A percentile compares a stretch with the other conserved stretches of the same genome.
These are phyloP conservation scores for Boloria selene DNA, from an alignment of 2,888 invertebrate genomes.

Conservation along the genomic window DNA sequence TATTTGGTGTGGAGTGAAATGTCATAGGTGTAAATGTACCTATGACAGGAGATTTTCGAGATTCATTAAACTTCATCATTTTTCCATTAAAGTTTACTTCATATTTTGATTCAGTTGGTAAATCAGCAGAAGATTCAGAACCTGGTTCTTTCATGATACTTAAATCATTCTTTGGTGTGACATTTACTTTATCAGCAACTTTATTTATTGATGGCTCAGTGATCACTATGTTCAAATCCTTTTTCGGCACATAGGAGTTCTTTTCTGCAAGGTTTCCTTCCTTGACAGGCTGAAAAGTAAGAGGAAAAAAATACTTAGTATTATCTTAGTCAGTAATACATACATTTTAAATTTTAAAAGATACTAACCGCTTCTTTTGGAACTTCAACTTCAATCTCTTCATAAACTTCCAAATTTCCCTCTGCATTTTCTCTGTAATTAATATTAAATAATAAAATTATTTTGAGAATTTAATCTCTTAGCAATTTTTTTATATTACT, in stretches of 20 bases:
- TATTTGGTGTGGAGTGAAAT: slow-evolving; percentile 75
- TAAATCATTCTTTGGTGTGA: slow-evolving; percentile 47
- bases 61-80: slow-evolving; percentile 69
- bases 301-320: neutral
- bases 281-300: slow-evolving; percentile 60
- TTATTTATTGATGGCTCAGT: slow-evolving; percentile 56
- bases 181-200: slow-evolving; percentile 53
- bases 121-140: slow-evolving; percentile 51
- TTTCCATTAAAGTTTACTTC: slow-evolving; percentile 68
- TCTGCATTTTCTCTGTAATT: slow-evolving; percentile 73
- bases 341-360: too few relatives aligned
- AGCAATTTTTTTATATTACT: too few relatives aligned
- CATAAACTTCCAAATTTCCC: slow-evolving; percentile 78
- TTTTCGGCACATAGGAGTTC: slow-evolving; percentile 60
- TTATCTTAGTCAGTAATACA: too few relatives aligned
- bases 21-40: slow-evolving; percentile 71
- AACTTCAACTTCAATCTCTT: slow-evolving; percentile 76
- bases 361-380: slow-evolving; percentile 68
- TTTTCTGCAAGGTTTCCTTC: slow-evolving; percentile 55
- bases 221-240: slow-evolving; percentile 59
- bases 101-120: slow-evolving; percentile 52
- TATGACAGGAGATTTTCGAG: slow-evolving; percentile 70
- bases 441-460: neutral
- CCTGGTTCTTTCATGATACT: slow-evolving; percentile 47
- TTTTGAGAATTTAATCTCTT: neutral